Percentiles rank a stretch among this genome's conserved stretches.
Evolutionary conservation across 2,888 invertebrate species (phyloP).

Genomic region (Agrilus cyanescens): DNA sequence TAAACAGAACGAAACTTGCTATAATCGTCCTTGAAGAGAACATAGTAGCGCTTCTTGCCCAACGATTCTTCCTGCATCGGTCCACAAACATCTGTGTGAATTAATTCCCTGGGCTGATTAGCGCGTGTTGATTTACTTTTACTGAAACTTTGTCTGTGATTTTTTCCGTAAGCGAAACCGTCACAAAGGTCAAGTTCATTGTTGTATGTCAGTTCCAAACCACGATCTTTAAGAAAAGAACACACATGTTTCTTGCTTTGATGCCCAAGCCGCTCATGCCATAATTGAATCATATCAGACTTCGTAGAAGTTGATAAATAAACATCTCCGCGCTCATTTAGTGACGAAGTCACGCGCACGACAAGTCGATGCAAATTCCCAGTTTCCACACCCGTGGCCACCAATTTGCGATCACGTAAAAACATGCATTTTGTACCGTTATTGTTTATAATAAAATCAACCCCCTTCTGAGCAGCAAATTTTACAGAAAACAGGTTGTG

Average conservation of each 20-base stretch:
- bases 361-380: constrained; percentile 1
- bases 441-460: constrained; percentile 6
- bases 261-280: constrained; percentile 13
- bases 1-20: constrained; percentile 8
- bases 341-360: too few species aligned
- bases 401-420: constrained; percentile 2
- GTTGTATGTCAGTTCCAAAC: constrained; percentile 6
- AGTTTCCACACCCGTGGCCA: constrained; percentile 6
- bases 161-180: constrained; percentile 15
- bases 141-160: constrained; percentile 12
- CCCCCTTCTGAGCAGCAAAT: constrained; percentile 5
- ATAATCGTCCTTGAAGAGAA: constrained; percentile 11
- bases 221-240: constrained; percentile 9
- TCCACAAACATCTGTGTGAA: constrained; percentile 11
- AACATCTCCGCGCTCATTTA: too few species aligned
- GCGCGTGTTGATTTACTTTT: constrained; percentile 2
- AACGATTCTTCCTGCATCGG: constrained; percentile 6
- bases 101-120: constrained; percentile 4
- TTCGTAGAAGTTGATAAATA: too few species aligned
- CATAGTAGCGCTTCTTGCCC: constrained; percentile 8
- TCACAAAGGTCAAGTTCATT: constrained; percentile 10
- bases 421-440: constrained; percentile 6
- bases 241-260: constrained; percentile 13
- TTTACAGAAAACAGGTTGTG: constrained; percentile 11
- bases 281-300: constrained; percentile 7